A percentile compares a stretch with the other conserved stretches of the same genome.
Evolutionary conservation across 2,797 vertebrate genomes (phyloP).

Genomic region (Pteronotus mesoamericanus): DNA sequence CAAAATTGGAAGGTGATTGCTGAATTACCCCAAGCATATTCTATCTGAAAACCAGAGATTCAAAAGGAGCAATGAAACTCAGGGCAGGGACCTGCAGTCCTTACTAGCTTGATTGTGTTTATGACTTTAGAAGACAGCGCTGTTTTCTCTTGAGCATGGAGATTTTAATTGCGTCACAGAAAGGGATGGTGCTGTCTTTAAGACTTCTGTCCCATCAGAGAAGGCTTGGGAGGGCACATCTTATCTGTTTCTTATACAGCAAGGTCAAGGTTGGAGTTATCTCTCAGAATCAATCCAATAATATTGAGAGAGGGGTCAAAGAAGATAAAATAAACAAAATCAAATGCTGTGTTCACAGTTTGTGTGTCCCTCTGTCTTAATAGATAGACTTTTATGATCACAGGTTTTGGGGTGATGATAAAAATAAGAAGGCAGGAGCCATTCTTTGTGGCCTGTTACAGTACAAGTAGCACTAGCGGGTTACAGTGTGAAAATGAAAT

Average conservation of each 20-base stretch:
- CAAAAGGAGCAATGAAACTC: not conserved
- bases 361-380: not conserved
- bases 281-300: not conserved
- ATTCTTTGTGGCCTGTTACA: not conserved
- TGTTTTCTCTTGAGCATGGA: not conserved
- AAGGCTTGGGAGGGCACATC: not conserved
- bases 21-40: not conserved
- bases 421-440: not conserved
- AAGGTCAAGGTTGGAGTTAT: not conserved
- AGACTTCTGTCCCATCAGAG: not conserved
- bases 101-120: not conserved
- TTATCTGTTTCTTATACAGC: not conserved
- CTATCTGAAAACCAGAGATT: not conserved
- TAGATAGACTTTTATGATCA: not conserved
- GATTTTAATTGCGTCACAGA: not conserved
- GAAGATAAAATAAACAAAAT: not conserved
- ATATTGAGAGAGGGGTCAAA: not conserved
- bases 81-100: not conserved
- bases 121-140: not conserved
- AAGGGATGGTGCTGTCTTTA: not conserved
- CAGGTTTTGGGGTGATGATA: not conserved
- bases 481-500: not conserved
- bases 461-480: not conserved
- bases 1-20: not conserved
- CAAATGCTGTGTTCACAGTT: not conserved